Percentiles rank a stretch among this genome's conserved stretches.
phyloP scores from a whole-genome alignment of 2,797 vertebrate genomes.

The Odontamblyopus lacepedii region DNA sequence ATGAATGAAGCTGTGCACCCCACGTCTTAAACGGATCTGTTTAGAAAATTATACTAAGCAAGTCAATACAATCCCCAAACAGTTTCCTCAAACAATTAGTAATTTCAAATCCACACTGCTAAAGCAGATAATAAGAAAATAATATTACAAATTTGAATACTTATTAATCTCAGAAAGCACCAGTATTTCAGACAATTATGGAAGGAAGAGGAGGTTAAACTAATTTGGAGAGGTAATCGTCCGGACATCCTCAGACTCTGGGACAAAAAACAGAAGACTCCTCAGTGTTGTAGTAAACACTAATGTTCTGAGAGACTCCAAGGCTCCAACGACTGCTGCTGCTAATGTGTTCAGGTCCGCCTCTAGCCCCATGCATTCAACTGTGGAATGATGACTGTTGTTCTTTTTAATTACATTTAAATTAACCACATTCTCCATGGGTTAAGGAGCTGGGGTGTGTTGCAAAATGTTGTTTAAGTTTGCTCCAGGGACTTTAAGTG shows the following conservation, averaged over 20 bases:
- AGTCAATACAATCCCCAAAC: too few relatives aligned
- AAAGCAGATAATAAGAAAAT: neutral
- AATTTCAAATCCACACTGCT: neutral
- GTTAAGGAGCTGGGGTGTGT: slow-evolving; percentile 21
- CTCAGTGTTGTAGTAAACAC: slow-evolving; percentile 56
- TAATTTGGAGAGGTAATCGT: slow-evolving; percentile 67
- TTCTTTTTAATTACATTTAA: slow-evolving; percentile 44
- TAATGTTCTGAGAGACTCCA: slow-evolving; percentile 42
- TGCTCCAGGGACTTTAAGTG: slow-evolving; percentile 12
- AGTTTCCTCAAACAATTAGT: neutral
- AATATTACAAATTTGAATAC: neutral
- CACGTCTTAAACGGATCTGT: too few relatives aligned
- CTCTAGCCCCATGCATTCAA: slow-evolving; percentile 22
- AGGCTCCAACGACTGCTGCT: slow-evolving; percentile 12
- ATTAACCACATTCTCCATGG: slow-evolving; percentile 27
- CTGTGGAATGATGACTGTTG: slow-evolving; percentile 38
- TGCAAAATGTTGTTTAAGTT: slow-evolving; percentile 21
- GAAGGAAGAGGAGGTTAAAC: slow-evolving; percentile 51
- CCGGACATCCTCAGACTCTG: slow-evolving; percentile 61
- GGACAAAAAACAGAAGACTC: slow-evolving; percentile 50
- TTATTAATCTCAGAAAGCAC: slow-evolving; percentile 30
- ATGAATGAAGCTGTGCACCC: too few relatives aligned
- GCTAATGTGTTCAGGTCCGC: slow-evolving; percentile 28
- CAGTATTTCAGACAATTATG: slow-evolving; percentile 42
- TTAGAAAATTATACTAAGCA: too few relatives aligned